These are phyloP conservation scores for Threskiornis aethiopicus DNA, from an alignment of 2,797 vertebrate species.

Conservation along the genomic window DNA sequence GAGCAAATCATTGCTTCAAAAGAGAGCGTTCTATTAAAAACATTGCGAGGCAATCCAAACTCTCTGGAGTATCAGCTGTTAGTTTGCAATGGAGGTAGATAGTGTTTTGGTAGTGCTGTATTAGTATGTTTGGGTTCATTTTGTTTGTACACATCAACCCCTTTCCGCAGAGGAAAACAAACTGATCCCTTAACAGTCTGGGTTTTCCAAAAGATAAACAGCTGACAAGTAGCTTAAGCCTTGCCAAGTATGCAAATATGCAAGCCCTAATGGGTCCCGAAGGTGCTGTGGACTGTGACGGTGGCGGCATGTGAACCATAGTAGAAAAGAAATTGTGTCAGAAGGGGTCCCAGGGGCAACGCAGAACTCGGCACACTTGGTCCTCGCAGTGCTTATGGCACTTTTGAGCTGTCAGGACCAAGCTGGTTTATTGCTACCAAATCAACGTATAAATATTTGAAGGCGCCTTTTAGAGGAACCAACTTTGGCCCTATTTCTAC, in stretches of 20 bases:
- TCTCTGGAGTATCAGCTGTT: not conserved
- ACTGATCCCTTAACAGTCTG: not conserved
- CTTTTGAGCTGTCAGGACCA: not conserved
- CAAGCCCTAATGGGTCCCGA: not conserved
- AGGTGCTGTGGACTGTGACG: not conserved
- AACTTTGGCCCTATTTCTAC: not conserved
- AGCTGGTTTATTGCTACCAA: not conserved
- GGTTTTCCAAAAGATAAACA: not conserved
- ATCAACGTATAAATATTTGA: not conserved
- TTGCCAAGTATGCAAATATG: not conserved
- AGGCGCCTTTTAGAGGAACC: not conserved
- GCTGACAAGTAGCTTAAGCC: not conserved
- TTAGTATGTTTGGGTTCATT: not conserved
- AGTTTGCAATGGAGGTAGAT: not conserved
- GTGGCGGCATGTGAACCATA: not conserved
- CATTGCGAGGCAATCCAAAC: not conserved
- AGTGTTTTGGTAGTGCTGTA: not conserved
- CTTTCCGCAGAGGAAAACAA: not conserved
- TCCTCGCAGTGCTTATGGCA: not conserved
- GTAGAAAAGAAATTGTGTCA: not conserved
- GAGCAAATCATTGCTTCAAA: not conserved
- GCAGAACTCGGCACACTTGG: not conserved
- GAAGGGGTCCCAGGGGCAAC: not conserved
- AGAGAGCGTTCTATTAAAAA: not conserved
- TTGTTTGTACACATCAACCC: not conserved